Evolutionary conservation across 2,797 vertebrate genomes (phyloP).

Genomic region (Microhierax caerulescens): DNA sequence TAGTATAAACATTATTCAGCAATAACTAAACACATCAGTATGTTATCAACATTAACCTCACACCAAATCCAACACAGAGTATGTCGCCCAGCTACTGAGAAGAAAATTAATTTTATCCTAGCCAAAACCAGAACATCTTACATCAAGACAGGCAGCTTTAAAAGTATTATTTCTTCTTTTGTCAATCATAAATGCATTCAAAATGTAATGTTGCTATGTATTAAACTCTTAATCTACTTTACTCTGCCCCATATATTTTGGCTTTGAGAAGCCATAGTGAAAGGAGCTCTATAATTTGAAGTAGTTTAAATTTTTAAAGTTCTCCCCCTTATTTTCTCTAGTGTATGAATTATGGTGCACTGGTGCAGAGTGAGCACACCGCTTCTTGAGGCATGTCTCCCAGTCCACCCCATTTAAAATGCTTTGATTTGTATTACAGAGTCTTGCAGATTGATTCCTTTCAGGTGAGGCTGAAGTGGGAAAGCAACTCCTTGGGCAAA

Average conservation of each 20-base stretch:
- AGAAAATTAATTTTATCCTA: too few relatives aligned
- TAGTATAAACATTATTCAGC: too few relatives aligned
- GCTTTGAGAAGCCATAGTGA: not conserved
- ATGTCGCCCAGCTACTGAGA: too few relatives aligned
- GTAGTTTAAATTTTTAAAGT: not conserved
- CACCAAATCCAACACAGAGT: too few relatives aligned
- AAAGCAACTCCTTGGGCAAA: not conserved
- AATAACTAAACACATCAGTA: too few relatives aligned
- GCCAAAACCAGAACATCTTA: not conserved
- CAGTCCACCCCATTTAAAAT: not conserved
- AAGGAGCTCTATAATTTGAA: not conserved
- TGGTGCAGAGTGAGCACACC: not conserved
- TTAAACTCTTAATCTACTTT: not conserved
- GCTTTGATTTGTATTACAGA: not conserved
- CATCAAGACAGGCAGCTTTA: not conserved
- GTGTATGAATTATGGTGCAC: not conserved
- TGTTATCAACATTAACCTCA: too few relatives aligned
- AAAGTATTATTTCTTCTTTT: not conserved
- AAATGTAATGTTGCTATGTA: not conserved
- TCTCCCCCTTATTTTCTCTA: not conserved
- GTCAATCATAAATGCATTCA: not conserved
- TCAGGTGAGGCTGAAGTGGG: not conserved
- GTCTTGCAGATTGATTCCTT: not conserved
- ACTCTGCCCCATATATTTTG: not conserved
- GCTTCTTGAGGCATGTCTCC: not conserved